These are phyloP conservation scores for Dasyprocta punctata DNA, from an alignment of 2,113 vertebrate species.

Conservation along the genomic window DNA sequence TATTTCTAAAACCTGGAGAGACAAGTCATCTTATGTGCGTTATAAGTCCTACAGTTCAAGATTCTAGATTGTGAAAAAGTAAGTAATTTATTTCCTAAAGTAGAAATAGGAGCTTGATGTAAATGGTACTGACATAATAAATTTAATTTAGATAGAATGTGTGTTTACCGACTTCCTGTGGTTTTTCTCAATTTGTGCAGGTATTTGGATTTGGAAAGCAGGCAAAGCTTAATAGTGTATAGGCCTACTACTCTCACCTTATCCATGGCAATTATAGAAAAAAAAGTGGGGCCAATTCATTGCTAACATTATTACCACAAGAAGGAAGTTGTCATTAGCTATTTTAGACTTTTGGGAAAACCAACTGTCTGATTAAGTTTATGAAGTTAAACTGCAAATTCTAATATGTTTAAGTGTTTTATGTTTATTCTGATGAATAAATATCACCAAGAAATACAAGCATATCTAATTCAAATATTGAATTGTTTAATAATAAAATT, in stretches of 20 bases:
- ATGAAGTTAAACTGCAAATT: neutral
- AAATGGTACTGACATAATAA: neutral
- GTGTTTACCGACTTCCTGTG: neutral
- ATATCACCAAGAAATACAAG: neutral
- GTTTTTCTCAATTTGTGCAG: neutral
- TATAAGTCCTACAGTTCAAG: neutral
- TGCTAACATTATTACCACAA: neutral
- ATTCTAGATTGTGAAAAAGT: conserved; percentile 24
- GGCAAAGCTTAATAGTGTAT: rapidly evolving
- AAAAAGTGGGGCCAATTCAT: neutral
- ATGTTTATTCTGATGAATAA: neutral
- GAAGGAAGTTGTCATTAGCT: neutral
- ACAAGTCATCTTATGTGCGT: neutral
- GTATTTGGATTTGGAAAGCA: neutral
- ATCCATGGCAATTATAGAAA: neutral
- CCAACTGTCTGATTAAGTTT: neutral
- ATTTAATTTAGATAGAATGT: neutral
- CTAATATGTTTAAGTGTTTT: neutral
- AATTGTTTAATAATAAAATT: neutral
- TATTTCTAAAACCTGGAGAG: neutral
- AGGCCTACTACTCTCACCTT: neutral
- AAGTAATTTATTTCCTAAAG: neutral
- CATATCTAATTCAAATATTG: neutral
- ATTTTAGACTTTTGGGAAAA: neutral
- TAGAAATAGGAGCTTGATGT: neutral